Conservation (phyloP, 1,140 invertebrate species). For the Acromyrmex heyeri region DNA sequence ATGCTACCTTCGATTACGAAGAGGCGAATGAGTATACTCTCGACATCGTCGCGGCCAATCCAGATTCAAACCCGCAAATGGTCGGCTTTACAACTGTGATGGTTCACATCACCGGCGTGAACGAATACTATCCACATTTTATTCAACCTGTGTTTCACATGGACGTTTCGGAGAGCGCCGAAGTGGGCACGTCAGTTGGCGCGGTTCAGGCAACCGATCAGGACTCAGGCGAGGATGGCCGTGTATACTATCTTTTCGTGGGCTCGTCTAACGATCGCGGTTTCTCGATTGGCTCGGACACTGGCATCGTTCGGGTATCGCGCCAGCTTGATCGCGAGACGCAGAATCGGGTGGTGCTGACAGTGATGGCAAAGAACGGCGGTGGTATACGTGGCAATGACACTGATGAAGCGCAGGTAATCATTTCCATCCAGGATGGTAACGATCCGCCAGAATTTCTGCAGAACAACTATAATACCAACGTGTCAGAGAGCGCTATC, state of each 20-base stretch:
- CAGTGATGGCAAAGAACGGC: constrained; percentile 97
- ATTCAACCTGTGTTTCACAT: constrained; percentile 97
- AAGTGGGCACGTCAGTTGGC: constrained; percentile 95
- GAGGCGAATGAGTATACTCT: constrained; percentile 92
- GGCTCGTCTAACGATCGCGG: constrained; percentile 97
- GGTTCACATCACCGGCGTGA: constrained; percentile 95
- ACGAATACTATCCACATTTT: constrained; percentile 97
- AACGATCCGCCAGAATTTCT: constrained; percentile 98
- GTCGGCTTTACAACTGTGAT: constrained; percentile 91
- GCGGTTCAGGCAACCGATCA: constrained; percentile 95
- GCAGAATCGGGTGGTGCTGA: constrained; percentile 95
- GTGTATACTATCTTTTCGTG: constrained; percentile 96
- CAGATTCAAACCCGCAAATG: constrained; percentile 91
- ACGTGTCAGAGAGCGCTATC: constrained; percentile 92
- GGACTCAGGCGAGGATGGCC: constrained; percentile 96
- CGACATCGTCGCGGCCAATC: constrained; percentile 95
- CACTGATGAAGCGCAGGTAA: constrained; percentile 97
- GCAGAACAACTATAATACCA: constrained; percentile 91
- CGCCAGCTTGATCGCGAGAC: constrained; percentile 95
- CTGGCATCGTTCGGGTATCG: constrained; percentile 94
- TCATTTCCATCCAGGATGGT: constrained; percentile 97
- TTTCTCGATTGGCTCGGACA: constrained; percentile 94
- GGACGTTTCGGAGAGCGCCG: constrained; percentile 96
- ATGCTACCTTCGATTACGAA: constrained; percentile 95
- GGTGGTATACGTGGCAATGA: constrained; percentile 97